A percentile compares a stretch with the other conserved stretches of the same genome.
These are phyloP conservation scores for Acrocephalus arundinaceus DNA, from an alignment of 2,113 vertebrate genomes.

Conservation along the genomic window DNA sequence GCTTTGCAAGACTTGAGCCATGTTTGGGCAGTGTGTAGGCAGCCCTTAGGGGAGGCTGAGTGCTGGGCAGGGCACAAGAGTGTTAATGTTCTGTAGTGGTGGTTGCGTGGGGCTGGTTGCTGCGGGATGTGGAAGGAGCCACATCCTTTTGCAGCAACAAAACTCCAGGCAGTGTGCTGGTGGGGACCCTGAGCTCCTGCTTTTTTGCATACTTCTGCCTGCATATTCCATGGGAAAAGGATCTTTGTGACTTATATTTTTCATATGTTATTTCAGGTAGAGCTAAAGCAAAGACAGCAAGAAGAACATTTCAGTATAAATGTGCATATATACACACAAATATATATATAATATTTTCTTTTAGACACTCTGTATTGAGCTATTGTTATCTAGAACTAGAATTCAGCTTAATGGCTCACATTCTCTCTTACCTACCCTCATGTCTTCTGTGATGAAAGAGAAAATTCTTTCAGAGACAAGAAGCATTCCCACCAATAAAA, in stretches of 20 bases:
- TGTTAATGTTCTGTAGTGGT: background rate
- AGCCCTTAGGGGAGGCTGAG: background rate
- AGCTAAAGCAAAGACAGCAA: background rate
- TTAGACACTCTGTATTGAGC: background rate
- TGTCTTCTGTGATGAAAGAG: background rate
- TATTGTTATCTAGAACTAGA: background rate
- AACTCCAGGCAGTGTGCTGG: background rate
- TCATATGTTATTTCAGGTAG: background rate
- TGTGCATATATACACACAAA: background rate
- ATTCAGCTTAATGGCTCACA: background rate
- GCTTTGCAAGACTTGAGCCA: background rate
- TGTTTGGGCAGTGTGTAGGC: background rate
- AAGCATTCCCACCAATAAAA: background rate
- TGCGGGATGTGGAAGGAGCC: background rate
- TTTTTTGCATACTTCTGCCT: background rate
- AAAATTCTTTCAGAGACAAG: conserved; percentile 1
- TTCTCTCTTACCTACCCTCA: background rate
- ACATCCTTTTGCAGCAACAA: background rate
- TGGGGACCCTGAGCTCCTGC: background rate
- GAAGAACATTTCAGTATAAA: background rate
- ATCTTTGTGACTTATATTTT: background rate
- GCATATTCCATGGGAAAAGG: background rate
- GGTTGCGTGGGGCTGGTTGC: background rate
- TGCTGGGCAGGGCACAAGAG: background rate
- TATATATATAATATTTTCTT: background rate